Evolutionary conservation across 2,888 invertebrate species (phyloP), one percentile per base, ranked within the genome.

Genomic region (Dorcus parallelipipedus): DNA sequence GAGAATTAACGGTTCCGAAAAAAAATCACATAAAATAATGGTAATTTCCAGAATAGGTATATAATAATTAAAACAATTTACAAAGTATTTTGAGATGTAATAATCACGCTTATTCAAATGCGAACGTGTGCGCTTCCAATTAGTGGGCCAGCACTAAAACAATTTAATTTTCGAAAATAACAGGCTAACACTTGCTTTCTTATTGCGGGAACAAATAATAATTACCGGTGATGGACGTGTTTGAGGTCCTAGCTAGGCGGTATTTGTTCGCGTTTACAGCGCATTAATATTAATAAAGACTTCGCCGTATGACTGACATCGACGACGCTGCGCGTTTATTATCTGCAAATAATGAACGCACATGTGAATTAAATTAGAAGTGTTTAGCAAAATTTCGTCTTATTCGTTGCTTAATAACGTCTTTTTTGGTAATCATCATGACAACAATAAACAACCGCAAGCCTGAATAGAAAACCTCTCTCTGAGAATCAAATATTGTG

Each of bases 201-300:
- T 57, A 61, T 63, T 63, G 61, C 49, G 45, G 58, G 40, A 56
- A 58, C 50, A 58, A 58, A 58, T 40, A 58, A 39, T 58, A 54
- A 58, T 58, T 58, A 58, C 49, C 58, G 56, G 60, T 56, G 58
- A 60, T 63, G 57, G 55, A 57, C 53, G 33, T 60, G 52, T 63
- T 64, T 59, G 60, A 56, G 54, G 54, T 59, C 52, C 59, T 42
- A 33, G 26, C 26, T 33, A 60, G 61, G 55, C 50, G 57, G 59
- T 60, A 56, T 64, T 64, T 64, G 54, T 54, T 45, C 38, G 59
- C 54, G 50, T 64, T 64, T 60, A 64, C 61, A 59, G 62, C 56
- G 54, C 50, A 58, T 52, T 58, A 57, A 52, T 58, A 56, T 54
- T 59, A 56, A 52, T 56, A 56, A n/a, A 53, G 9, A 53, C 23